These are phyloP conservation scores for Trogon melanurus DNA, from an alignment of 2,113 vertebrate species.

Conservation along the genomic window DNA sequence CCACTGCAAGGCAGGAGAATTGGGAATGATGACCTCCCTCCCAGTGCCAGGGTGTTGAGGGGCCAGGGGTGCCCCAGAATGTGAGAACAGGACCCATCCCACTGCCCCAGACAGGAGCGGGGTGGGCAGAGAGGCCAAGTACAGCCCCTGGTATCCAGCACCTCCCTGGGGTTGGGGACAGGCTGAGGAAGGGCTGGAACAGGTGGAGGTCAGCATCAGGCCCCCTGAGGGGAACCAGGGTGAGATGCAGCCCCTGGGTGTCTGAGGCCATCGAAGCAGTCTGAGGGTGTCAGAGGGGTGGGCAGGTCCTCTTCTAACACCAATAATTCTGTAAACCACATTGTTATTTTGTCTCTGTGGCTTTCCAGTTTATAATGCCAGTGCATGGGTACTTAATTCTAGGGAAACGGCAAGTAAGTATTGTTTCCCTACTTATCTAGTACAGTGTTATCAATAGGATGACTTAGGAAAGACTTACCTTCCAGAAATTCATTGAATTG, in stretches of 20 bases:
- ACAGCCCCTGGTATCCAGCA: background rate
- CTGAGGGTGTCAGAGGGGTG: background rate
- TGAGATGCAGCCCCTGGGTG: background rate
- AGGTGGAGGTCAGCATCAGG: background rate
- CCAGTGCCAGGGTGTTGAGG: background rate
- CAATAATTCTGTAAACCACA: background rate
- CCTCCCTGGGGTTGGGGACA: background rate
- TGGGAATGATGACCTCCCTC: background rate
- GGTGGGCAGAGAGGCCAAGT: background rate
- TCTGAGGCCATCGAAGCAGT: background rate
- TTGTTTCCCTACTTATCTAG: background rate
- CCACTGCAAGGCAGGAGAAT: background rate
- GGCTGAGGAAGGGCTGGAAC: background rate
- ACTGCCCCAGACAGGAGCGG: background rate
- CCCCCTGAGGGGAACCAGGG: background rate
- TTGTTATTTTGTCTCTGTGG: background rate
- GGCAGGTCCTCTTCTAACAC: background rate
- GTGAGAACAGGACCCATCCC: background rate
- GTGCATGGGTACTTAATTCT: background rate
- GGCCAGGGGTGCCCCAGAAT: accelerated
- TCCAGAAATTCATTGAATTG: background rate
- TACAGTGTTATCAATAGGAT: background rate
- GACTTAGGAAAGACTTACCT: background rate
- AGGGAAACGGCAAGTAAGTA: background rate
- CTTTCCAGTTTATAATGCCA: background rate